These are phyloP conservation scores for Virgularia gustaviana DNA, from an alignment of 92 coral and sea anemone genomes.

Conservation along the genomic window DNA sequence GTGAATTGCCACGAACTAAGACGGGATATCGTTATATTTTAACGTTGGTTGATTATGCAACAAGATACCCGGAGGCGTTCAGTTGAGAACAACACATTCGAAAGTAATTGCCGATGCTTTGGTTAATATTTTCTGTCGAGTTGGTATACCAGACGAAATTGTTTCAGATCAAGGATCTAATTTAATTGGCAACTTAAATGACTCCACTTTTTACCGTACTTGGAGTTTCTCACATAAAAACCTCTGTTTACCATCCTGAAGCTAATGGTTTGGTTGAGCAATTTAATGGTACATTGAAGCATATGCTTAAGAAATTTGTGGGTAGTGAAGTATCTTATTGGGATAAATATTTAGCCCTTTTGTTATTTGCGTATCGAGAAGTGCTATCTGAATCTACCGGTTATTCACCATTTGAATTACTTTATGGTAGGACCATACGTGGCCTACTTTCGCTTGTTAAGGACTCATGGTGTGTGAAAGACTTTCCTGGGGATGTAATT, in stretches of 20 bases:
- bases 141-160: slow-evolving; percentile 42
- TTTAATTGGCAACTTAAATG: slow-evolving; percentile 37
- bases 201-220: slow-evolving; percentile 28
- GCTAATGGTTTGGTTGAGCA: slow-evolving; percentile 46
- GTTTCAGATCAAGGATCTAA: slow-evolving; percentile 55
- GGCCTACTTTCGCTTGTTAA: slow-evolving; percentile 4
- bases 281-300: slow-evolving; percentile 36
- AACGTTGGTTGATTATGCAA: not conserved
- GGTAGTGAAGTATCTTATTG: not conserved
- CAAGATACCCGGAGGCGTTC: slow-evolving; percentile 1
- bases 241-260: slow-evolving; percentile 42
- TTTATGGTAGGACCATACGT: slow-evolving; percentile 9
- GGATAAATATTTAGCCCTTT: slow-evolving; percentile 41
- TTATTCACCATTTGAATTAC: slow-evolving; percentile 43
- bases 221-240: slow-evolving; percentile 17
- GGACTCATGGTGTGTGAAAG: not conserved
- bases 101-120: not conserved
- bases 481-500: not conserved
- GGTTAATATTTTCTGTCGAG: slow-evolving; percentile 1
- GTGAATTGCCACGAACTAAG: slow-evolving; percentile 41
- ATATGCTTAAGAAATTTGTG: slow-evolving; percentile 35
- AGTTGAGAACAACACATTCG: slow-evolving; percentile 3
- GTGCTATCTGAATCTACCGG: slow-evolving; percentile 39
- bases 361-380: slow-evolving; percentile 44
- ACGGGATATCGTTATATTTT: slow-evolving; percentile 8